phyloP scores from a whole-genome alignment of 2,888 invertebrate species.

The Dexiosoma caninum region DNA sequence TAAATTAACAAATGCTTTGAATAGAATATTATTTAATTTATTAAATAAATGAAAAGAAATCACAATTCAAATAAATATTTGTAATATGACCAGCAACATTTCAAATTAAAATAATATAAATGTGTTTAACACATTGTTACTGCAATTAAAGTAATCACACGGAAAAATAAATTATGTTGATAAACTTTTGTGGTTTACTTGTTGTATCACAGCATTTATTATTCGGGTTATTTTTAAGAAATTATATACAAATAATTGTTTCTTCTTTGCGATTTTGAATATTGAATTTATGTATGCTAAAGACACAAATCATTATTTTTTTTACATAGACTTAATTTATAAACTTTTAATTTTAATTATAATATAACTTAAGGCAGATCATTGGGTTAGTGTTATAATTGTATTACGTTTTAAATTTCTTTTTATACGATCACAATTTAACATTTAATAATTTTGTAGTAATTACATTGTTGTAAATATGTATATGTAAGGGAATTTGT shows the following conservation, averaged over 20 bases:
- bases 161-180: conserved; percentile 7
- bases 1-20: conserved; percentile 58
- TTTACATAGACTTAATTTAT: neutral
- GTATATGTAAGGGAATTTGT: neutral
- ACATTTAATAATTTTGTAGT: conserved; percentile 27
- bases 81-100: conserved; percentile 24
- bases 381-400: conserved; percentile 5
- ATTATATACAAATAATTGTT: conserved; percentile 17
- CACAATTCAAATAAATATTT: conserved; percentile 19
- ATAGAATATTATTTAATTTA: neutral
- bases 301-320: neutral
- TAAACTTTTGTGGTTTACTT: conserved; percentile 38
- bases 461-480: conserved; percentile 6
- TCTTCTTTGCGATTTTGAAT: neutral
- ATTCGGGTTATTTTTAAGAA: conserved; percentile 48
- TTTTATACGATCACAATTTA: conserved; percentile 31
- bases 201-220: conserved; percentile 63
- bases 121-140: neutral
- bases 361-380: conserved; percentile 44
- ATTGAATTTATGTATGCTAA: neutral
- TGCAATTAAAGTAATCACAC: conserved; percentile 1
- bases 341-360: conserved; percentile 16
- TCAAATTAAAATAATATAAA: conserved; percentile 10
- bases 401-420: neutral
- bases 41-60: neutral